These are phyloP conservation scores for Macaca fascicularis DNA, from an alignment of 2,113 vertebrate genomes.

Conservation along the genomic window T2T-MFA8v1.1 NC_088385.1:95772501-95773000, in stretches of 20 bases:
- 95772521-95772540: conserved; percentile 84
- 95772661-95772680: conserved; percentile 63
- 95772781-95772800: neutral
- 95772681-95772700: neutral
- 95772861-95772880: neutral
- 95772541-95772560: conserved; percentile 86
- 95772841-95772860: neutral
- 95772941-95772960: neutral
- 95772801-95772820: neutral
- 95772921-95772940: neutral
- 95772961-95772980: neutral
- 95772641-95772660: conserved; percentile 76
- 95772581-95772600: conserved; percentile 82
- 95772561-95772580: conserved; percentile 79
- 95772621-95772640: conserved; percentile 87
- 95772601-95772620: conserved; percentile 84
- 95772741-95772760: neutral
- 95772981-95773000: neutral
- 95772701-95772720: neutral
- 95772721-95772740: conserved; percentile 4
- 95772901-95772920: neutral
- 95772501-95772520: conserved; percentile 81
- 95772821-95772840: neutral
- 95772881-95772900: neutral
- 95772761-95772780: neutral